Conservation (phyloP, 2,113 vertebrate species). For the Trachemys scripta region DNA sequence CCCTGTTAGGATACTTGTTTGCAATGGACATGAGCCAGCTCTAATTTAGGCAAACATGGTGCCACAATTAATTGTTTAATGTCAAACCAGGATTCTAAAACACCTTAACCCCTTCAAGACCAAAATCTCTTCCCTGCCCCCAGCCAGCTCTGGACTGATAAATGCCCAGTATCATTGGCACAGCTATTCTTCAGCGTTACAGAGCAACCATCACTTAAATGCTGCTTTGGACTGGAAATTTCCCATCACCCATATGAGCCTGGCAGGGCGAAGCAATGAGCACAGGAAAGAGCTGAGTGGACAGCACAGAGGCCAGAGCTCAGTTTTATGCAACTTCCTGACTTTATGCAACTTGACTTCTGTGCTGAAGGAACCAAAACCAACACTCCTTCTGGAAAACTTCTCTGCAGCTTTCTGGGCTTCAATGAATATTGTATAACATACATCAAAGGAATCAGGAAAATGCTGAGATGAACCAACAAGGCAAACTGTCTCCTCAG, state of each 20-base stretch:
- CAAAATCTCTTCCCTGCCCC: neutral
- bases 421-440: neutral
- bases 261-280: neutral
- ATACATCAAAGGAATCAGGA: neutral
- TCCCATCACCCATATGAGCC: neutral
- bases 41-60: constrained; percentile 26
- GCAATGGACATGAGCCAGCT: constrained; percentile 56
- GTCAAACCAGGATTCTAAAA: constrained; percentile 1
- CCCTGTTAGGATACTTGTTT: constrained; percentile 55
- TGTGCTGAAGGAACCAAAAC: constrained; percentile 3
- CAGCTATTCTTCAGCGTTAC: neutral
- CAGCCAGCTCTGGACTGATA: neutral
- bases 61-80: constrained; percentile 59
- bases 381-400: neutral
- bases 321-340: neutral
- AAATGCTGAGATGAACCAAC: neutral
- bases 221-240: neutral
- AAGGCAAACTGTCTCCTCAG: neutral
- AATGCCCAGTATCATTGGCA: neutral
- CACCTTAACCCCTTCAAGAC: neutral
- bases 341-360: neutral
- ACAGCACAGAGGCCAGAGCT: neutral
- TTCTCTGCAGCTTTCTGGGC: neutral
- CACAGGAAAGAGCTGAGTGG: neutral
- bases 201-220: neutral